phyloP scores from a whole-genome alignment of 2,113 vertebrate species.

The Edolisoma coerulescens region DNA sequence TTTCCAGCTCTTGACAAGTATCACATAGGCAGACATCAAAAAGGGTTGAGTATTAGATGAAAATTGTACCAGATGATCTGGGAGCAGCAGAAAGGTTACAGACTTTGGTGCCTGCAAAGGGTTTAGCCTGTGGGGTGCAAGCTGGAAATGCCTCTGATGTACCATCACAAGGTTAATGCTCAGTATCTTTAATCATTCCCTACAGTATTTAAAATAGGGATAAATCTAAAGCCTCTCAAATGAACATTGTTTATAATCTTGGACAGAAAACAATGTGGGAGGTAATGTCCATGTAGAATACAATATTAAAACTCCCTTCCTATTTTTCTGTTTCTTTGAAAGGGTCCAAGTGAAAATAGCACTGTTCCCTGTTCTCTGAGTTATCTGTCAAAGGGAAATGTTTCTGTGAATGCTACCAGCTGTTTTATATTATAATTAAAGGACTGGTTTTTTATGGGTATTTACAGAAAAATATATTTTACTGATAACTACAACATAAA shows the following conservation, averaged over 20 bases:
- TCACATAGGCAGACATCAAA: neutral
- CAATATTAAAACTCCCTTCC: neutral
- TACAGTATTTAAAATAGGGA: neutral
- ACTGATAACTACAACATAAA: constrained; percentile 70
- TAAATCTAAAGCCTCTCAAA: neutral
- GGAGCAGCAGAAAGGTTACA: neutral
- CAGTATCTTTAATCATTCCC: neutral
- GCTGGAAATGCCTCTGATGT: neutral
- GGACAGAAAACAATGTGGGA: neutral
- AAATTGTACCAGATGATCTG: neutral
- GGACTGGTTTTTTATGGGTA: constrained; percentile 41
- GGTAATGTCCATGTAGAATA: neutral
- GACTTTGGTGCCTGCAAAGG: neutral
- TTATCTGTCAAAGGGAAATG: constrained; percentile 33
- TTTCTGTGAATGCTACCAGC: constrained; percentile 48
- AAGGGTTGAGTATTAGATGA: neutral
- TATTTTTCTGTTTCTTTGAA: constrained; percentile 16
- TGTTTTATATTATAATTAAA: constrained; percentile 69
- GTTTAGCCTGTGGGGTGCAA: neutral
- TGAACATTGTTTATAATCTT: neutral
- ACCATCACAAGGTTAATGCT: neutral
- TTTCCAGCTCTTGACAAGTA: neutral
- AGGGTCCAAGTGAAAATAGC: constrained; percentile 28
- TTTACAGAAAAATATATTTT: constrained; percentile 60
- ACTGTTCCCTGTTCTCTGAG: constrained; percentile 7